phyloP scores from a whole-genome alignment of 1,140 invertebrate genomes.

The Epicauta chinensis region DNA sequence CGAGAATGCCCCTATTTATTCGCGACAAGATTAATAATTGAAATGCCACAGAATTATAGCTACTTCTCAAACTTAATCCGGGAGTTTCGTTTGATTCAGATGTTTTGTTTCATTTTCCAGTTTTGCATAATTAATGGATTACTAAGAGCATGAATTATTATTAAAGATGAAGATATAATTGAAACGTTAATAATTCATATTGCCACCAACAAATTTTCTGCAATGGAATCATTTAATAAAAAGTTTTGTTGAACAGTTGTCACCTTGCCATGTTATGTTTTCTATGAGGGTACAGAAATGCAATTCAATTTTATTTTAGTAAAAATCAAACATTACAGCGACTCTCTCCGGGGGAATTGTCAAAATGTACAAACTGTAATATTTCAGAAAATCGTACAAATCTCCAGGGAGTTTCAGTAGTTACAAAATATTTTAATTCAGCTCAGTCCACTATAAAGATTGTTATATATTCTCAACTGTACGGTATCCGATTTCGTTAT shows the following conservation, averaged over 20 bases:
- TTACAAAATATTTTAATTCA: no score
- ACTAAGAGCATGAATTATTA: slow-evolving; percentile 15
- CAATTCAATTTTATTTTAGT: neutral
- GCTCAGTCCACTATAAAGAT: no score
- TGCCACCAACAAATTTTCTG: slow-evolving; percentile 1
- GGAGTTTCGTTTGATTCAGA: slow-evolving; percentile 11
- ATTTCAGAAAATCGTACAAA: no score
- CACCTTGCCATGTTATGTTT: no score
- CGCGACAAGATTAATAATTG: slow-evolving; percentile 7
- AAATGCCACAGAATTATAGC: slow-evolving; percentile 7
- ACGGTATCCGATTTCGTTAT: no score
- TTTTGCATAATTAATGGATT: slow-evolving; percentile 14
- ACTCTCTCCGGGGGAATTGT: neutral
- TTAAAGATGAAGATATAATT: slow-evolving; percentile 12
- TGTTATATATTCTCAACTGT: no score
- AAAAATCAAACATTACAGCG: neutral
- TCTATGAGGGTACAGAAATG: no score
- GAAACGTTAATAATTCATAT: slow-evolving; percentile 15
- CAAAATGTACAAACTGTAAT: no score
- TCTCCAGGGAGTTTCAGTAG: no score
- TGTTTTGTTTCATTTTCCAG: slow-evolving; percentile 14
- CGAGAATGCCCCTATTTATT: neutral
- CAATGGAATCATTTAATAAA: no score
- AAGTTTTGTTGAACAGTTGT: no score
- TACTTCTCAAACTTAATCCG: slow-evolving; percentile 9